These are phyloP conservation scores for Pygathrix nemaeus DNA, from an alignment of 2,113 vertebrate genomes.

Conservation along the genomic window DNA sequence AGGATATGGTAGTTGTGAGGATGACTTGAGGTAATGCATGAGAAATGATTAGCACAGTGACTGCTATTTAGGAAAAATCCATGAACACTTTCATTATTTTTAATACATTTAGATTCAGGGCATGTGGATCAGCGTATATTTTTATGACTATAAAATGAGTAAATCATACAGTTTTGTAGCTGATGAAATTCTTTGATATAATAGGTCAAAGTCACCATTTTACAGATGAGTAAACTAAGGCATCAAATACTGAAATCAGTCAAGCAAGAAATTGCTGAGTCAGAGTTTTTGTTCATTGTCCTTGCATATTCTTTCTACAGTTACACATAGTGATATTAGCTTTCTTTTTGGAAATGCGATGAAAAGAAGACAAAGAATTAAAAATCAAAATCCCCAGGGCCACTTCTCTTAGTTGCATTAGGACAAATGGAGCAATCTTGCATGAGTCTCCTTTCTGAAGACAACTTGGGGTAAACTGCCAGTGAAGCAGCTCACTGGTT, in stretches of 20 bases:
- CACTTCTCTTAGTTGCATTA: background rate
- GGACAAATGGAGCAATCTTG: background rate
- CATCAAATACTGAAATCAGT: background rate
- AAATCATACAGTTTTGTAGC: background rate
- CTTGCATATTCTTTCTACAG: background rate
- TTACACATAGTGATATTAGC: background rate
- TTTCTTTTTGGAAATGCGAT: constrained; percentile 37
- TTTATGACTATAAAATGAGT: background rate
- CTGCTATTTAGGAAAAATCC: background rate
- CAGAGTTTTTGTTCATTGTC: background rate
- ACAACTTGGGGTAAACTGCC: background rate
- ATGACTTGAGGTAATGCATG: background rate
- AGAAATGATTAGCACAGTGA: background rate
- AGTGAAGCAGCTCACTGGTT: background rate
- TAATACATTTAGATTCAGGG: background rate
- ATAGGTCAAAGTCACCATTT: background rate
- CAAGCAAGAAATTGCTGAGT: background rate
- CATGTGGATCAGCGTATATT: background rate
- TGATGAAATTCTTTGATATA: background rate
- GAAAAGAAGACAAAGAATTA: background rate
- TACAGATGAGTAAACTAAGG: background rate
- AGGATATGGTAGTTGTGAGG: background rate
- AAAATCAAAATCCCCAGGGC: background rate
- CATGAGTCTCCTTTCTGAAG: background rate
- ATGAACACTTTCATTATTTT: background rate